phyloP scores from a whole-genome alignment of 2,113 vertebrate genomes.

The Ardeotis arabs region DNA sequence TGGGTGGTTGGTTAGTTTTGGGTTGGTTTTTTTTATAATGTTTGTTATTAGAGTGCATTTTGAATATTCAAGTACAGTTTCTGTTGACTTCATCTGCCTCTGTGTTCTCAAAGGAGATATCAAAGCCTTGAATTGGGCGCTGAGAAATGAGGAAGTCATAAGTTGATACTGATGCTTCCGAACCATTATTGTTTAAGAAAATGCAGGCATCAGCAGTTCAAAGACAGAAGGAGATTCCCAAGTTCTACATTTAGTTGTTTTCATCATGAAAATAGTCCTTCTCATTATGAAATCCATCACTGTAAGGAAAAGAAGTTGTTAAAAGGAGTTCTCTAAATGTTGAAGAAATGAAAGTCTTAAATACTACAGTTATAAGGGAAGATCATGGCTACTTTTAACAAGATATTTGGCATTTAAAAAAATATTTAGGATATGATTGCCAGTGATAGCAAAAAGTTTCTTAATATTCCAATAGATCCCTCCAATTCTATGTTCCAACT shows the following conservation, averaged over 20 bases:
- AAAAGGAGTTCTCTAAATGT: neutral
- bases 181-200: neutral
- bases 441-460: neutral
- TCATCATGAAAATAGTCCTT: neutral
- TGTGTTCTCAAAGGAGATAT: neutral
- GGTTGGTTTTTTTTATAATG: neutral
- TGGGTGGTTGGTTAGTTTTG: neutral
- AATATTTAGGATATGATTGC: neutral
- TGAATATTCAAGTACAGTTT: neutral
- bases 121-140: neutral
- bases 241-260: neutral
- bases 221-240: neutral
- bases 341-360: neutral
- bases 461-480: neutral
- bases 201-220: neutral
- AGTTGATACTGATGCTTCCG: neutral
- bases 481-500: neutral
- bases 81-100: neutral
- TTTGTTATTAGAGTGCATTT: neutral
- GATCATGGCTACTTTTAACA: neutral
- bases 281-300: neutral
- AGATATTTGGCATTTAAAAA: neutral
- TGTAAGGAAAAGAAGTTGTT: neutral
- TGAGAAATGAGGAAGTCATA: neutral
- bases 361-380: neutral